phyloP scores from a whole-genome alignment of 2,888 invertebrate genomes.

The Ligdia adustata region DNA sequence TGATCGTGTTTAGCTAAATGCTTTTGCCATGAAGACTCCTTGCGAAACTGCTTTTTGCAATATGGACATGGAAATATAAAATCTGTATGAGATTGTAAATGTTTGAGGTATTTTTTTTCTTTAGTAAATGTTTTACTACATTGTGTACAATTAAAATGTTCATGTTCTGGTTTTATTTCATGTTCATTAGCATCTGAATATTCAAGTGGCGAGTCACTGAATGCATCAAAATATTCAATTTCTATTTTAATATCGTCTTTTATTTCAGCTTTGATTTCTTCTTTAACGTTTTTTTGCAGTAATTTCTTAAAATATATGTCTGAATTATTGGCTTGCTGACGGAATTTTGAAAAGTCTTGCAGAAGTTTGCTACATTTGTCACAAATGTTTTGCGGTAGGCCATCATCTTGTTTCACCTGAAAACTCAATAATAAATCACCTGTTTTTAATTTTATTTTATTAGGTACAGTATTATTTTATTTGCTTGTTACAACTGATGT shows the following conservation, averaged over 20 bases:
- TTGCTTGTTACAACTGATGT: too few species aligned
- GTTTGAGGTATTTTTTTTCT: slow-evolving; percentile 73
- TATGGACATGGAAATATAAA: slow-evolving; percentile 49
- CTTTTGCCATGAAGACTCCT: slow-evolving; percentile 53
- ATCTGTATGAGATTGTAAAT: slow-evolving; percentile 67
- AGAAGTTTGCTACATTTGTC: slow-evolving; percentile 77
- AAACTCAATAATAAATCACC: slow-evolving; percentile 22
- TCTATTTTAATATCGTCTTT: slow-evolving; percentile 32
- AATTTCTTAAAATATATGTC: slow-evolving; percentile 61
- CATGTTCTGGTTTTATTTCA: slow-evolving; percentile 18
- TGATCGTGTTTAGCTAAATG: slow-evolving; percentile 59
- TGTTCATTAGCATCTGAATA: slow-evolving; percentile 32
- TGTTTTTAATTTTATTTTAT: too few species aligned
- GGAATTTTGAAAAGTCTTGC: slow-evolving; percentile 72
- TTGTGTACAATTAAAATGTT: slow-evolving; percentile 56
- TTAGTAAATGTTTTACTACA: slow-evolving; percentile 76
- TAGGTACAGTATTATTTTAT: too few species aligned
- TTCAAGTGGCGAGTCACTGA: slow-evolving; percentile 35
- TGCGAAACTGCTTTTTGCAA: slow-evolving; percentile 60
- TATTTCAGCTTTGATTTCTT: slow-evolving; percentile 49
- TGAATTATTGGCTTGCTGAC: slow-evolving; percentile 56
- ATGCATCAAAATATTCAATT: slow-evolving; percentile 34
- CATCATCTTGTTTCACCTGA: slow-evolving; percentile 77
- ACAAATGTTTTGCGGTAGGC: slow-evolving; percentile 85
- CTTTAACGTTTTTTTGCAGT: slow-evolving; percentile 45